A percentile compares a stretch with the other conserved stretches of the same genome.
These are phyloP conservation scores for Puntigrus tetrazona DNA, from an alignment of 2,113 vertebrate species.

Conservation along the genomic window DNA sequence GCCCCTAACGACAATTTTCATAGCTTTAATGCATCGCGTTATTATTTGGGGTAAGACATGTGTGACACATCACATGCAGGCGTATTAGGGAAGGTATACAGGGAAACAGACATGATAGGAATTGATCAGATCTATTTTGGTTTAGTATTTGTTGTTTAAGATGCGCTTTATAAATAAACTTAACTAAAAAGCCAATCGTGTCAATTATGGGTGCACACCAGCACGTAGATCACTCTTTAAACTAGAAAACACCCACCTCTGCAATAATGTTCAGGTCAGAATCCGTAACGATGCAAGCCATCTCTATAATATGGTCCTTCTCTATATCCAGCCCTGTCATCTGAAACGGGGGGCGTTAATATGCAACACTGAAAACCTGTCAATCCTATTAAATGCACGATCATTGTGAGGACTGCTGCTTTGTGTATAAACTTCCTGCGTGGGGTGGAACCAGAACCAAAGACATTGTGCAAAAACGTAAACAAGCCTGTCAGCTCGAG, in stretches of 20 bases:
- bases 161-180: background rate
- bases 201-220: background rate
- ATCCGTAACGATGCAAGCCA: slow-evolving; percentile 96
- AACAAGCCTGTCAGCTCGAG: background rate
- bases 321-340: slow-evolving; percentile 96
- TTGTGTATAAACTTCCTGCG: background rate
- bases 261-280: slow-evolving; percentile 87
- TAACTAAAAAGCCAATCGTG: background rate
- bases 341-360: slow-evolving; percentile 63
- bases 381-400: background rate
- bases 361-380: background rate
- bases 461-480: background rate
- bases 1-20: slow-evolving; percentile 77
- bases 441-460: background rate
- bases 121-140: background rate
- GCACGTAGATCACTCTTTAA: background rate
- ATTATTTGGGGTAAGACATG: background rate
- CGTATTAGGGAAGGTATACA: background rate
- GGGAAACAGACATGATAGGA: background rate
- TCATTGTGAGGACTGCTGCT: background rate
- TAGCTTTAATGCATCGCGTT: background rate
- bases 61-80: background rate
- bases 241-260: slow-evolving; percentile 74
- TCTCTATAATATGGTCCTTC: slow-evolving; percentile 94
- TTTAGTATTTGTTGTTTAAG: background rate